These are phyloP conservation scores for Rhodinocichla rosea DNA, from an alignment of 2,113 vertebrate species.

Conservation along the genomic window DNA sequence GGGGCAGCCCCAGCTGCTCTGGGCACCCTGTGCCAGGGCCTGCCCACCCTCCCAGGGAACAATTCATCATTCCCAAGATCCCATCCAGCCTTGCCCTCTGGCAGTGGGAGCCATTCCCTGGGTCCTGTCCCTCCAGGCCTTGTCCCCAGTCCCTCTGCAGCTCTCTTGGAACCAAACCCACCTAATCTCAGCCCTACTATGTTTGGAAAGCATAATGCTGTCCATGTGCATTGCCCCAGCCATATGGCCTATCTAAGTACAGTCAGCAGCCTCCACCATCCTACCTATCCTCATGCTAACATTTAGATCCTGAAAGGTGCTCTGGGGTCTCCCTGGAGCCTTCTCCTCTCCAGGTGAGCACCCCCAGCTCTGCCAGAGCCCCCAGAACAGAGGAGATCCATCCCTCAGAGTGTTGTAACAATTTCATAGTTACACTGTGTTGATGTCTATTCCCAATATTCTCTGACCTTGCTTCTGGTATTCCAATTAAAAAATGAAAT, in stretches of 20 bases:
- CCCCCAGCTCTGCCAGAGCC: neutral
- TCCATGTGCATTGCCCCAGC: too few relatives aligned
- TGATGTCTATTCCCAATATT: neutral
- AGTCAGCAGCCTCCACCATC: too few relatives aligned
- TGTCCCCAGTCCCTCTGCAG: neutral
- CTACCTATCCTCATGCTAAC: too few relatives aligned
- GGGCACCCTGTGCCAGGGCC: neutral
- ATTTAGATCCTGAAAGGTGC: fast-evolving
- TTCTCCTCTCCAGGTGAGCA: neutral
- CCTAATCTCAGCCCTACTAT: too few relatives aligned
- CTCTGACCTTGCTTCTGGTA: neutral
- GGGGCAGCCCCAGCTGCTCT: neutral
- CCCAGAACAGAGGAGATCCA: neutral
- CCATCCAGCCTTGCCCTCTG: fast-evolving
- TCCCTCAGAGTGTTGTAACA: neutral
- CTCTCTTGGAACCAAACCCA: neutral
- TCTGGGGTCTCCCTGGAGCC: fast-evolving
- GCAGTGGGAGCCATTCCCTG: neutral
- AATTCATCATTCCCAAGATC: neutral
- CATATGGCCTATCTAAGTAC: too few relatives aligned
- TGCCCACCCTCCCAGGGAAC: fast-evolving
- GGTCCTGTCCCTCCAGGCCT: neutral
- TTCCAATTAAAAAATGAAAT: slow-evolving; percentile 29
- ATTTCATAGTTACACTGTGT: neutral
- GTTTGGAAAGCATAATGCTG: too few relatives aligned